Evolutionary conservation across 2,113 vertebrate species (phyloP), one percentile per base, ranked within the genome.

Genomic region (Urocitellus parryii): DNA sequence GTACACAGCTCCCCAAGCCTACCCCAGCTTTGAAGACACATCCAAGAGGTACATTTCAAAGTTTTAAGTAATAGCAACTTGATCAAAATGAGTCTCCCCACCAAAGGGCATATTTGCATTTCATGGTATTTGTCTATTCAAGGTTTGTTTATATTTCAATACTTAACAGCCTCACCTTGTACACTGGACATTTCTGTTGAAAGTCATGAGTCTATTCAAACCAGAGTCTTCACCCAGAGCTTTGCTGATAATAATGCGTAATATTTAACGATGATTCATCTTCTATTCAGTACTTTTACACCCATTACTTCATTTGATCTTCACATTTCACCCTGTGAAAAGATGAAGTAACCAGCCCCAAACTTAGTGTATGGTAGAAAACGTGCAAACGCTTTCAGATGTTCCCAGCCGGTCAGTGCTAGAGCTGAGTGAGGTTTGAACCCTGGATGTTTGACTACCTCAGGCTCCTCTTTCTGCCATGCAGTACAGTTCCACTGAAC

Each of bases 81-180:
- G 34, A 70, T 63, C 68, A 90, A 20, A 76, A 63, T 81, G 37
- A 90, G 51, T 70, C 74, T 73, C 16, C 63, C 18, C 42, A 16
- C 13, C 24, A 76, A 81, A 1, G n/a, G 51, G 67, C 48, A 58
- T 85, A 73, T 95, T 85, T 85, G 90, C 90, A 95, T 42, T 86
- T 70, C 80, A 63, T 39, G 29, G 58, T 29, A 45, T 53, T 87
- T 72, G 48, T 61, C 37, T 88, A 91, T 63, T 96, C 58, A 76
- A 85, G 39, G 29, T 37, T 89, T 74, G 5, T 88, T 78, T 91
- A 16, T 76, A 53, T 63, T 51, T 84, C 34, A 42, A 20, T 61
- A 61, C 65, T 74, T 68, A 42, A 77, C 37, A 32, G 63, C 53
- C n/a, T 80, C 68, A 80, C 34, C 27, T 92, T 63, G 24, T 20